Conservation (phyloP, 2,888 invertebrate genomes). For the Drosophila ustulata region DNA sequence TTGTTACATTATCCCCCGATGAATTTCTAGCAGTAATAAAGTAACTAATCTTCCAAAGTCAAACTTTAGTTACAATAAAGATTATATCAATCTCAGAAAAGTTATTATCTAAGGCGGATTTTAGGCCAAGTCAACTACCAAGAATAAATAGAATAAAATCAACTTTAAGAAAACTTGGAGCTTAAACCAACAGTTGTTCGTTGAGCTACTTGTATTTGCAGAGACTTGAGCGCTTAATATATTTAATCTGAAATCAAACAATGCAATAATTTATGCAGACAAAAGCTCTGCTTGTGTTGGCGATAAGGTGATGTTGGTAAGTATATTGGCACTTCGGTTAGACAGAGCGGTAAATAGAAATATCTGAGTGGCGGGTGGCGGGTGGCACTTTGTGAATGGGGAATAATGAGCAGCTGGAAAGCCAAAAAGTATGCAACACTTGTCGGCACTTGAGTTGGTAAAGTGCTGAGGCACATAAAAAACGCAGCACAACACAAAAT, state of each 20-base stretch:
- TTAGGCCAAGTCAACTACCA: neutral
- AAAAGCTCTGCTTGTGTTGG: slow-evolving; percentile 16
- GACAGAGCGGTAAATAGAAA: slow-evolving; percentile 9
- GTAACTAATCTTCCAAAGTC: too few relatives aligned
- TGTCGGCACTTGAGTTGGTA: slow-evolving; percentile 54
- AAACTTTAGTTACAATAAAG: neutral
- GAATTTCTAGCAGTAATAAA: too few relatives aligned
- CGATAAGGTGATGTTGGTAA: slow-evolving; percentile 18
- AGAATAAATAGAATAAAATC: neutral
- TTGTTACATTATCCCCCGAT: too few relatives aligned
- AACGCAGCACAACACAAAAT: slow-evolving; percentile 53
- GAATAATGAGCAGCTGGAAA: slow-evolving; percentile 54
- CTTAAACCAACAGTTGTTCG: neutral
- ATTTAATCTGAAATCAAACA: slow-evolving; percentile 14
- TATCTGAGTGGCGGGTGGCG: neutral
- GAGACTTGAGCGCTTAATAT: neutral
- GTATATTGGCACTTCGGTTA: slow-evolving; percentile 19
- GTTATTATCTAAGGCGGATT: too few relatives aligned
- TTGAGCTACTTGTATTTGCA: neutral
- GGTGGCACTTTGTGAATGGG: slow-evolving; percentile 27
- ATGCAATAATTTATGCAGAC: slow-evolving; percentile 38
- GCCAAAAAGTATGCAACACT: slow-evolving; percentile 69
- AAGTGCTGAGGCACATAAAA: slow-evolving; percentile 71
- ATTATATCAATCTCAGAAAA: too few relatives aligned
- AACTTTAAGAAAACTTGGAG: neutral